Evolutionary conservation across 2,797 vertebrate species (phyloP), one percentile per base, ranked within the genome.

Genomic region (Sitta carolinensis): DNA sequence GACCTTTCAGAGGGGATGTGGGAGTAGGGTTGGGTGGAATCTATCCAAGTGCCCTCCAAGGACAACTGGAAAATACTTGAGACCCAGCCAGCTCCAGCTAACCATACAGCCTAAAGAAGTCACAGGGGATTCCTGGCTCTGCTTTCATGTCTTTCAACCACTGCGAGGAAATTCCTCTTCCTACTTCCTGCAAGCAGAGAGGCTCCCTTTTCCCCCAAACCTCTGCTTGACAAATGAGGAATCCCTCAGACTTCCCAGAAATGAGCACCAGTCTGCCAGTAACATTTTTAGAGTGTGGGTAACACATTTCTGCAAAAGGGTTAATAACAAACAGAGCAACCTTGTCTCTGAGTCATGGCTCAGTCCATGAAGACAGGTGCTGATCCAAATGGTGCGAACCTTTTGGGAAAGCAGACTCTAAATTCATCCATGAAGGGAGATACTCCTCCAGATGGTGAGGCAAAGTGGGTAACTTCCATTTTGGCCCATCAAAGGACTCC

Each of bases 31-130:
- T 93, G 70, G 26, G 61, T 95, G 90, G 90, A 93, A 93, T 52
- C 19, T 88, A 47, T 88, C 90, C 96, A 94, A 97, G 74, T 74
- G 47, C 73, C 94, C 93, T 96, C 91, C 79, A 13, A 68, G 87
- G 89, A 84, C 90, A 94, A 87, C 78, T 91, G 63, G 90, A 94
- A 96, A 66, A 25, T 96, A 97, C 51, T 86, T 69, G 89, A 96
- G 79, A 84, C 3, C 9, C 76, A 79, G 93, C 94, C 94, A 87
- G 66, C 72, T 94, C 66, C 74, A 83, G 57, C 86, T 90, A 92
- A 70, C 83, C 74, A 84, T 70, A 83, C 64, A 96, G 80, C 40
- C 74, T 72, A 80, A 82, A 93, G 92, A 94, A 97, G 52, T 83
- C 93, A 95, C 82, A 83, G 36, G 58, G 62, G 79, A 94, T 82